A percentile compares a stretch with the other conserved stretches of the same genome.
These are phyloP conservation scores for Podiceps cristatus DNA, from an alignment of 2,113 vertebrate genomes.

Conservation along the genomic window DNA sequence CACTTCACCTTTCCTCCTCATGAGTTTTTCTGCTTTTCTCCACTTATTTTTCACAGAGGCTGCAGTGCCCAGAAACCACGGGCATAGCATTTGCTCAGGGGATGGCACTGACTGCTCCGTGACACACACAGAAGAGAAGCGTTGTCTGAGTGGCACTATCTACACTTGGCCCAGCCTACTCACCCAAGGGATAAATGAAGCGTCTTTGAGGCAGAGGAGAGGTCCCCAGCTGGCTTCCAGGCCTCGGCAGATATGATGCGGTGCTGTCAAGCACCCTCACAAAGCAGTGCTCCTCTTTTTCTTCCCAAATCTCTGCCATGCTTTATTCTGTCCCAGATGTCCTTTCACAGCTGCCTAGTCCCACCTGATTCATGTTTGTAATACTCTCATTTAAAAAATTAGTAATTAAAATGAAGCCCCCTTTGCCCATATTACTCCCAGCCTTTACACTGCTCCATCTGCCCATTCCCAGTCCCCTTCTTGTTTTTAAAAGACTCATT, in stretches of 20 bases:
- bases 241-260: accelerated
- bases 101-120: neutral
- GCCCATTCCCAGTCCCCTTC: constrained; percentile 24
- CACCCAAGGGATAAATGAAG: neutral
- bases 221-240: constrained; percentile 2
- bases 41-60: neutral
- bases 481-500: constrained; percentile 42
- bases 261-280: neutral
- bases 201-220: neutral
- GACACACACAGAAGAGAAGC: neutral
- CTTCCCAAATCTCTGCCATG: constrained; percentile 4
- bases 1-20: neutral
- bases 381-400: constrained; percentile 49
- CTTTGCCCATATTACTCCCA: constrained; percentile 23
- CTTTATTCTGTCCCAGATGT: constrained; percentile 43
- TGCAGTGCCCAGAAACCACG: accelerated
- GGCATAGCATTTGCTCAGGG: accelerated
- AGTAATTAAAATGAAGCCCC: constrained; percentile 60
- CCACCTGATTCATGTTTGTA: constrained; percentile 39
- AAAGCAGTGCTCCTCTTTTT: neutral
- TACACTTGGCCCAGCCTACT: neutral
- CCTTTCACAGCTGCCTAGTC: constrained; percentile 28
- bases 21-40: neutral
- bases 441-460: constrained; percentile 46
- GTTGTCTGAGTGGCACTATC: neutral